Conservation (phyloP, 2,113 vertebrate species). For the Anthoscopus minutus region DNA sequence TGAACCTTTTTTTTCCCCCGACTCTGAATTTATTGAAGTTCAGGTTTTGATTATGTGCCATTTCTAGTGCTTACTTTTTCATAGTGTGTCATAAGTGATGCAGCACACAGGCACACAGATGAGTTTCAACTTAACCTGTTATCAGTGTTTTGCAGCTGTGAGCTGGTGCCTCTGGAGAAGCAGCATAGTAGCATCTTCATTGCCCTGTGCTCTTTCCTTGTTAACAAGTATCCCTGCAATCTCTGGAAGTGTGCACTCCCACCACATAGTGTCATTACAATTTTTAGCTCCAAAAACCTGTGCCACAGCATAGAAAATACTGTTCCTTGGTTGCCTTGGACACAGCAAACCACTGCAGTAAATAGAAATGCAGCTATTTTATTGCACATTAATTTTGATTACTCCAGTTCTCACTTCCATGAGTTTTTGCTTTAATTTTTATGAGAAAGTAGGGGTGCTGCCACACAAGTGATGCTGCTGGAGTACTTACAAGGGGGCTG, state of each 20-base stretch:
- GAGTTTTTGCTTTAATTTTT: not conserved
- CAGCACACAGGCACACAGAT: not conserved
- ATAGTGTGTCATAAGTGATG: not conserved
- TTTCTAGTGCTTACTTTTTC: not conserved
- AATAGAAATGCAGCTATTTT: not conserved
- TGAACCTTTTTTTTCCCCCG: accelerated
- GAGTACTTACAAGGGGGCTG: not conserved
- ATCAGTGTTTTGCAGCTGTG: constrained; percentile 20
- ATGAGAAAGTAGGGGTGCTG: not conserved
- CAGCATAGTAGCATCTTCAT: not conserved
- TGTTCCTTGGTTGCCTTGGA: not conserved
- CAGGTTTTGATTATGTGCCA: not conserved
- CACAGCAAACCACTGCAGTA: not conserved
- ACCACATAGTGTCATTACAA: not conserved
- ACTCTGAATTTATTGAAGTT: not conserved
- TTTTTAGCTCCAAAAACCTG: not conserved
- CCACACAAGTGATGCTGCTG: not conserved
- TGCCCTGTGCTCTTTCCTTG: not conserved
- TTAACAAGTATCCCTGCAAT: not conserved
- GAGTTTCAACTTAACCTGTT: not conserved
- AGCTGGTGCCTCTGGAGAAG: not conserved
- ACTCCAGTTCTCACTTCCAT: not conserved
- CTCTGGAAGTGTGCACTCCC: not conserved
- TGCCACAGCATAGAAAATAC: not conserved
- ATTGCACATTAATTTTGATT: not conserved